phyloP scores from a whole-genome alignment of 2,113 vertebrate species.

The Hippocampus barbouri region DNA sequence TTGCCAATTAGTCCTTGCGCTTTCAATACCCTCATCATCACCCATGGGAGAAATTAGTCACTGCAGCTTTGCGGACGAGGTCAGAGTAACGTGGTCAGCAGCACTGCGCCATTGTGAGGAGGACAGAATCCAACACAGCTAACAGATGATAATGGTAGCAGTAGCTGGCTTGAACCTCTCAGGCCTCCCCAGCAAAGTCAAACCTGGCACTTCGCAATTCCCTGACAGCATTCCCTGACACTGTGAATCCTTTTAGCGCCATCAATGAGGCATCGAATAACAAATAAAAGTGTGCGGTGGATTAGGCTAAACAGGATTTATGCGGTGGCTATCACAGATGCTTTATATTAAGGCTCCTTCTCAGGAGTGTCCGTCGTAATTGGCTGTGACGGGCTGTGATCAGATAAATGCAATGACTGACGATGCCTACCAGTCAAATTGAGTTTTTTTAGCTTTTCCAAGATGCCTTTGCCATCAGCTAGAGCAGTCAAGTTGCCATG shows the following conservation, averaged over 20 bases:
- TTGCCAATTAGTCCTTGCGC: conserved; percentile 33
- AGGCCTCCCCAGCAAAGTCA: conserved; percentile 10
- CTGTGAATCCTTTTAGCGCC: background rate
- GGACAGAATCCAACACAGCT: conserved; percentile 15
- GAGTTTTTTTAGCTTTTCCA: background rate
- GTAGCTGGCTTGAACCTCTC: background rate
- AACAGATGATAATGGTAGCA: conserved; percentile 4
- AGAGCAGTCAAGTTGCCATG: background rate
- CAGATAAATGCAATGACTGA: background rate
- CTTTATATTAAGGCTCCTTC: conserved; percentile 7
- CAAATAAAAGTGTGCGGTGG: conserved; percentile 12
- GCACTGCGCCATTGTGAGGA: conserved; percentile 1
- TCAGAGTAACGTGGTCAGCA: conserved; percentile 33
- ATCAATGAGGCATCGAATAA: conserved; percentile 19
- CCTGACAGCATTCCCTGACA: conserved; percentile 1
- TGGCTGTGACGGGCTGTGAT: conserved; percentile 8
- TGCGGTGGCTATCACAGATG: background rate
- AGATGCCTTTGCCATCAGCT: background rate
- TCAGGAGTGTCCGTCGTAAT: background rate
- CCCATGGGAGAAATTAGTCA: conserved; percentile 30
- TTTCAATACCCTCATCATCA: conserved; percentile 34
- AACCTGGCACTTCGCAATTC: background rate
- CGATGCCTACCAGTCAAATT: conserved; percentile 4
- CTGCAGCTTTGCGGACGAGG: conserved; percentile 7
- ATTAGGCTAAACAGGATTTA: conserved; percentile 16